A percentile compares a stretch with the other conserved stretches of the same genome.
Conservation (phyloP, 2,113 vertebrate species). For the Petrocephalus microphthalmus region DNA sequence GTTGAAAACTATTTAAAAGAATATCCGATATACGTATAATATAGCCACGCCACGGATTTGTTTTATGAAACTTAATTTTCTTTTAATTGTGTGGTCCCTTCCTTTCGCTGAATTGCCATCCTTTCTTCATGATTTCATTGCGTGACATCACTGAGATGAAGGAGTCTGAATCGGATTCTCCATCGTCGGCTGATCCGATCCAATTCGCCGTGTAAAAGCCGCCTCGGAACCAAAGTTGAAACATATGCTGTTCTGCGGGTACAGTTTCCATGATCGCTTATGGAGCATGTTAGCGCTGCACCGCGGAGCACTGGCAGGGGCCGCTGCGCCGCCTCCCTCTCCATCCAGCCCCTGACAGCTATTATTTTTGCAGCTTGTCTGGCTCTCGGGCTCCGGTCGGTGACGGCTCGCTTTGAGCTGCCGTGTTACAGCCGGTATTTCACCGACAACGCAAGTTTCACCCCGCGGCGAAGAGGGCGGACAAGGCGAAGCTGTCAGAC, state of each 20-base stretch:
- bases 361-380: neutral
- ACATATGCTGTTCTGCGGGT: constrained; percentile 67
- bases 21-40: neutral
- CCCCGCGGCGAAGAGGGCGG: neutral
- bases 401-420: neutral
- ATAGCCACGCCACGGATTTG: constrained; percentile 17
- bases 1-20: neutral
- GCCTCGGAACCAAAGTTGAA: constrained; percentile 58
- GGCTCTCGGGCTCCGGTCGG: neutral
- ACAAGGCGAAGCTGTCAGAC: neutral
- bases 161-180: constrained; percentile 47
- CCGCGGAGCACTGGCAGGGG: constrained; percentile 14
- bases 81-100: constrained; percentile 34
- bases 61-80: constrained; percentile 25
- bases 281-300: constrained; percentile 18
- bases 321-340: neutral
- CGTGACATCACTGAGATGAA: constrained; percentile 48
- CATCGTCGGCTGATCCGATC: constrained; percentile 29
- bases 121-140: constrained; percentile 25
- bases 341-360: neutral
- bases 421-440: neutral
- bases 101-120: constrained; percentile 32
- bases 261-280: constrained; percentile 67
- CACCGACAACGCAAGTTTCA: neutral
- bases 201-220: constrained; percentile 30